phyloP scores from a whole-genome alignment of 2,888 invertebrate genomes.

The Pseudanteris insignis region DNA sequence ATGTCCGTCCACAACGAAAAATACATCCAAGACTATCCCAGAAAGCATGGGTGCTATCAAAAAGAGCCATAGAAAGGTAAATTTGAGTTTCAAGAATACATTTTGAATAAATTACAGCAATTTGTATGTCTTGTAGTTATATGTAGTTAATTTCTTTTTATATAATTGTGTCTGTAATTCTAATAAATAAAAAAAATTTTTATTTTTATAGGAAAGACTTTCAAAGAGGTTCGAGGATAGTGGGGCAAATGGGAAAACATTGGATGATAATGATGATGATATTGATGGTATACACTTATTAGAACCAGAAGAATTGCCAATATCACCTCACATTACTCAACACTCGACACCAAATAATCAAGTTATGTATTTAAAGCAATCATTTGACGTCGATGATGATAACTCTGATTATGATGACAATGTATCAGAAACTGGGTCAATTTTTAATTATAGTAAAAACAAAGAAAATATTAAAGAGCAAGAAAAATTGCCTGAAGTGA shows the following conservation, averaged over 20 bases:
- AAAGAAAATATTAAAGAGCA: slow-evolving; percentile 19
- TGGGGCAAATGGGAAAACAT: neutral
- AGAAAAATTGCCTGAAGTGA: neutral
- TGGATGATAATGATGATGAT: slow-evolving; percentile 17
- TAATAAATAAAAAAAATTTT: slow-evolving; percentile 1
- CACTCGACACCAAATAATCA: slow-evolving; percentile 46
- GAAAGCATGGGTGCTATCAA: slow-evolving; percentile 62
- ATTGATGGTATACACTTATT: slow-evolving; percentile 24
- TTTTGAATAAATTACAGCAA: too few species aligned
- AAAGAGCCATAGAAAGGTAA: slow-evolving; percentile 61
- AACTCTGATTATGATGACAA: slow-evolving; percentile 14
- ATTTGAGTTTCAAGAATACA: too few species aligned
- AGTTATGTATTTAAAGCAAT: slow-evolving; percentile 44
- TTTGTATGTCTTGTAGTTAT: too few species aligned
- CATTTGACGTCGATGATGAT: slow-evolving; percentile 35
- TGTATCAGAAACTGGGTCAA: slow-evolving; percentile 34
- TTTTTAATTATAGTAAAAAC: slow-evolving; percentile 37
- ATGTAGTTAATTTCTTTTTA: too few species aligned
- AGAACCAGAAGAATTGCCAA: slow-evolving; percentile 31
- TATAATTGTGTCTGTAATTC: too few species aligned
- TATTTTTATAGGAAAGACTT: slow-evolving; percentile 47
- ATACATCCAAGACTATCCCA: slow-evolving; percentile 53
- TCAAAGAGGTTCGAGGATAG: slow-evolving; percentile 45
- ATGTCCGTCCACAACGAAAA: slow-evolving; percentile 54
- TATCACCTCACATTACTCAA: slow-evolving; percentile 35